A percentile compares a stretch with the other conserved stretches of the same genome.
Evolutionary conservation across 1,140 invertebrate species (phyloP).

Genomic region (Zaprionus inermis): DNA sequence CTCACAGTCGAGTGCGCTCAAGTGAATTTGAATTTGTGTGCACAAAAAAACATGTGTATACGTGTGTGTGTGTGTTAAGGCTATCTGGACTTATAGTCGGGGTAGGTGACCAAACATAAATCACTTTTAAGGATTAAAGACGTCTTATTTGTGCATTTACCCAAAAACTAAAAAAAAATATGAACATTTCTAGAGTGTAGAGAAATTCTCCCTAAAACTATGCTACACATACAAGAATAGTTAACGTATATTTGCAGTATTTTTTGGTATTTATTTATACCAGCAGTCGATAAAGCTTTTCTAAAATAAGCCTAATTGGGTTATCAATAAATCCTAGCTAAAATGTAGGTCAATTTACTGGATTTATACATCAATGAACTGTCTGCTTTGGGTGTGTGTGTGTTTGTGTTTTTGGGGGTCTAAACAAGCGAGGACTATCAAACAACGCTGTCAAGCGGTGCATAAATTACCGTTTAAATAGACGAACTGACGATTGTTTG

Average conservation of each 20-base stretch:
- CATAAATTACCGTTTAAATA: constrained; percentile 48
- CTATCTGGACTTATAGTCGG: constrained; percentile 2
- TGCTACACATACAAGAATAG: constrained; percentile 4
- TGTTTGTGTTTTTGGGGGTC: constrained; percentile 13
- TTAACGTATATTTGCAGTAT: constrained; percentile 33
- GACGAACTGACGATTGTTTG: constrained; percentile 37
- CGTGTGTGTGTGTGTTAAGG: constrained; percentile 2
- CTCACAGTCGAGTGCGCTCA: constrained; percentile 7
- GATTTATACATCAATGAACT: constrained; percentile 27
- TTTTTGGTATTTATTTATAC: constrained; percentile 7
- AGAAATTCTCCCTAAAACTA: neutral
- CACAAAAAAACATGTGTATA: neutral
- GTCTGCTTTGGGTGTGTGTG: neutral
- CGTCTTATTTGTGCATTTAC: constrained; percentile 18
- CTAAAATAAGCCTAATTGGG: constrained; percentile 59
- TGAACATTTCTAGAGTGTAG: neutral
- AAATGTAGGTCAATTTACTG: constrained; percentile 54
- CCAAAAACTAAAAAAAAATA: neutral
- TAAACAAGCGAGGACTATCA: constrained; percentile 29
- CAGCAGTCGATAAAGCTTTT: constrained; percentile 40
- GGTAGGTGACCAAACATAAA: constrained; percentile 5
- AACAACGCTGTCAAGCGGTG: constrained; percentile 36
- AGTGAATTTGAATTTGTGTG: constrained; percentile 11
- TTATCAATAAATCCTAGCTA: constrained; percentile 62
- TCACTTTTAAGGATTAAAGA: constrained; percentile 3